phyloP scores from a whole-genome alignment of 1,140 invertebrate species.

The Subanguina moxae region DNA sequence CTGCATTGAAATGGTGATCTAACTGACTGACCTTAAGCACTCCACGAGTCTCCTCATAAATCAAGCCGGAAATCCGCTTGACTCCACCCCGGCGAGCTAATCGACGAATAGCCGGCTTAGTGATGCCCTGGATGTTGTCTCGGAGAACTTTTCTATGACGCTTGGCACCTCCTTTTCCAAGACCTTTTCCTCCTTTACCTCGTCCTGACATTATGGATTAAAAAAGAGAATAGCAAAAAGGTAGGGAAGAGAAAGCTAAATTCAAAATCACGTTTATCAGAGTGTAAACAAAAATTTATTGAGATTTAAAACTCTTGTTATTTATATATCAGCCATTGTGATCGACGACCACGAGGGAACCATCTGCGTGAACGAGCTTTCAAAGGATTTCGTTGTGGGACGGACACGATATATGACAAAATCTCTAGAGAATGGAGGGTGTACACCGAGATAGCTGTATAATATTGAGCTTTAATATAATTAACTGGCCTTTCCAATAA shows the following conservation, averaged over 20 bases:
- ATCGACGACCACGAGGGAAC: background rate
- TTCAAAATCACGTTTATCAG: background rate
- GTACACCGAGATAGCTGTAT: too few relatives aligned
- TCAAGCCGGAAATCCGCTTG: slow-evolving; percentile 71
- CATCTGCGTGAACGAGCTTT: background rate
- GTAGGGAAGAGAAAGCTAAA: background rate
- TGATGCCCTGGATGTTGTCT: slow-evolving; percentile 71
- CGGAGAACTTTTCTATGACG: slow-evolving; percentile 66
- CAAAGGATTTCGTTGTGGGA: background rate
- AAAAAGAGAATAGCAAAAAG: background rate
- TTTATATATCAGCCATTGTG: background rate
- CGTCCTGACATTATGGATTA: slow-evolving; percentile 60
- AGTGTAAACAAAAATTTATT: background rate
- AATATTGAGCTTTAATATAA: too few relatives aligned
- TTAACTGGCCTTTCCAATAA: background rate
- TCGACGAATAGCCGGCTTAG: slow-evolving; percentile 69
- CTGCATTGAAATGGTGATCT: too few relatives aligned
- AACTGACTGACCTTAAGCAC: slow-evolving; percentile 37
- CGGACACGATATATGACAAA: background rate
- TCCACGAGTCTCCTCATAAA: slow-evolving; percentile 65
- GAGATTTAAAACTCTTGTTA: background rate
- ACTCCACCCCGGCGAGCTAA: slow-evolving; percentile 73
- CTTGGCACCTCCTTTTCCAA: slow-evolving; percentile 70
- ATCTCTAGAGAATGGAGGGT: too few relatives aligned
- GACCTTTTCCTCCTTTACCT: slow-evolving; percentile 69